Evolutionary conservation across 1,140 invertebrate genomes (phyloP).

Genomic region (Lutraria rhynchaena): DNA sequence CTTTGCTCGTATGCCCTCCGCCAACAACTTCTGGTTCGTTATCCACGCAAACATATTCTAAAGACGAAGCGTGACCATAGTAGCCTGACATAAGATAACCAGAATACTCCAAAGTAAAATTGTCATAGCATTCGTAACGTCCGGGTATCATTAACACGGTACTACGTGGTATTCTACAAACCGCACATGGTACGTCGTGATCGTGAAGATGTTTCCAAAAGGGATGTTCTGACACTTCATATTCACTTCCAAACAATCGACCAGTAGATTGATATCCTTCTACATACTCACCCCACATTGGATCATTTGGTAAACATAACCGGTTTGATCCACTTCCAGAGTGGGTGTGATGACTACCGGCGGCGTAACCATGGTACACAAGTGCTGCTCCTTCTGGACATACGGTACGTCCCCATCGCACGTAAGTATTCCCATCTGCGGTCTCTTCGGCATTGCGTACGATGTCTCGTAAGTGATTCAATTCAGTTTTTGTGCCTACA

Average conservation of each 20-base stretch:
- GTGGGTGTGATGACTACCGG: background rate
- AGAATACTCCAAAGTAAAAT: slow-evolving; percentile 61
- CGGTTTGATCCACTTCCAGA: slow-evolving; percentile 7
- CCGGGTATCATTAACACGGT: slow-evolving; percentile 61
- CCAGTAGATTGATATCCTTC: too few relatives aligned
- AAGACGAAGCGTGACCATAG: background rate
- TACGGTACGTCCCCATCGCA: slow-evolving; percentile 9
- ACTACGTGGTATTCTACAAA: slow-evolving; percentile 40
- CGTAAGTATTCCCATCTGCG: too few relatives aligned
- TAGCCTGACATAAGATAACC: slow-evolving; percentile 62
- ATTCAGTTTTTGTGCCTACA: too few relatives aligned
- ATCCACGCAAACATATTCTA: slow-evolving; percentile 56
- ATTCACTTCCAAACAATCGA: slow-evolving; percentile 17
- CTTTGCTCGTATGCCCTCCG: background rate
- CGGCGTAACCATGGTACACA: slow-evolving; percentile 2
- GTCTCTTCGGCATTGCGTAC: too few relatives aligned
- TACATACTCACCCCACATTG: background rate
- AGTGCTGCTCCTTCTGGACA: background rate
- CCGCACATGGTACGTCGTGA: slow-evolving; percentile 58
- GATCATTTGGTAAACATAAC: slow-evolving; percentile 5
- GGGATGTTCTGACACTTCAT: background rate
- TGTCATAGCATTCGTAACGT: slow-evolving; percentile 44
- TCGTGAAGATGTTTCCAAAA: slow-evolving; percentile 6
- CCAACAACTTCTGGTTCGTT: slow-evolving; percentile 13
- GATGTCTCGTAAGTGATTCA: too few relatives aligned